These are phyloP conservation scores for Ceratothoa steindachneri DNA, from an alignment of 2,888 invertebrate species.

Conservation along the genomic window DNA sequence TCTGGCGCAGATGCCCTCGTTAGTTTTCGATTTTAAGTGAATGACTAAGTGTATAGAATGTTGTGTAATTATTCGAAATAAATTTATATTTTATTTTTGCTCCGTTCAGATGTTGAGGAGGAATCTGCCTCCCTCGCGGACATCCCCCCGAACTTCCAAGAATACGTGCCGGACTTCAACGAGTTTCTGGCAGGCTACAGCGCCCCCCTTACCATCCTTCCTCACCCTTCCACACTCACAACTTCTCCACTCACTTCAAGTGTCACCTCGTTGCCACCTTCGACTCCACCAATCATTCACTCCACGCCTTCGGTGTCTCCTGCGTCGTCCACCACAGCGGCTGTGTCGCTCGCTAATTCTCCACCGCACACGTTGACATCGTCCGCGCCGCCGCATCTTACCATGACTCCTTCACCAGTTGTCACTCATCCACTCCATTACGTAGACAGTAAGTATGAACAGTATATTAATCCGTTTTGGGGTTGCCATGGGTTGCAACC, in stretches of 20 bases:
- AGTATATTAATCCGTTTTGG: too few species aligned
- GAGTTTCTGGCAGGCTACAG: conserved; percentile 39
- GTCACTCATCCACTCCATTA: conserved; percentile 8
- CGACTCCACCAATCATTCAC: neutral
- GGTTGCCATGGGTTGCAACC: too few species aligned
- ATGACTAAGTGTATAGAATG: too few species aligned
- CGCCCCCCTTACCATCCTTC: conserved; percentile 22
- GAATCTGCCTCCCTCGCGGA: conserved; percentile 34
- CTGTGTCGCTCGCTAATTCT: neutral
- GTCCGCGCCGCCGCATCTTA: neutral
- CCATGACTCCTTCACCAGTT: neutral
- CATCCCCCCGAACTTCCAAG: conserved; percentile 27
- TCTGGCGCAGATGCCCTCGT: too few species aligned
- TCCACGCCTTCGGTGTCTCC: conserved; percentile 1
- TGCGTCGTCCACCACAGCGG: neutral
- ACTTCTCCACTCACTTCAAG: neutral
- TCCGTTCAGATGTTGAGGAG: conserved; percentile 41
- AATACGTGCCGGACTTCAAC: conserved; percentile 40
- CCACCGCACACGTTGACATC: neutral
- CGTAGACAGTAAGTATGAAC: conserved; percentile 2
- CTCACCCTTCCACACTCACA: conserved; percentile 1
- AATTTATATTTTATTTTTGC: too few species aligned
- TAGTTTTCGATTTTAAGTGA: too few species aligned
- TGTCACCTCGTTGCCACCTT: neutral
- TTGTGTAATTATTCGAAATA: too few species aligned